phyloP scores from a whole-genome alignment of 1,140 invertebrate genomes.

The Araneus ventricosus region DNA sequence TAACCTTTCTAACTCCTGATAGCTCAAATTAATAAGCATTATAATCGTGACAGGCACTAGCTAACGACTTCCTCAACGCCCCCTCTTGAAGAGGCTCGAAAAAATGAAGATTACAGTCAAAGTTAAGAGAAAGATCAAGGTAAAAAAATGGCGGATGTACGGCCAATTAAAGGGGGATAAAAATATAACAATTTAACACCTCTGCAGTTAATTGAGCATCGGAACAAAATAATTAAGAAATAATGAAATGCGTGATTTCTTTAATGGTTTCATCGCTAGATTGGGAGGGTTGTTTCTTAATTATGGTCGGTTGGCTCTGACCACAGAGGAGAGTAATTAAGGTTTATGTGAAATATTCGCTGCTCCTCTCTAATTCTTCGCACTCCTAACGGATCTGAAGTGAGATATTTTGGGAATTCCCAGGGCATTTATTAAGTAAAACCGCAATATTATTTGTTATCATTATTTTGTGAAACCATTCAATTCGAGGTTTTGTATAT shows the following conservation, averaged over 20 bases:
- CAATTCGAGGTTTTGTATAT: too few relatives aligned
- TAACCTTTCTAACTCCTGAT: neutral
- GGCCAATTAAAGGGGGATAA: conserved; percentile 18
- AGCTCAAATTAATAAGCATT: conserved; percentile 59
- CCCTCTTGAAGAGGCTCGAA: conserved; percentile 20
- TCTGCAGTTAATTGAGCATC: conserved; percentile 56
- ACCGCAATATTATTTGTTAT: too few relatives aligned
- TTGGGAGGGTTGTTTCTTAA: conserved; percentile 28
- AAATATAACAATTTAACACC: conserved; percentile 66
- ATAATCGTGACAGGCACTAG: conserved; percentile 51
- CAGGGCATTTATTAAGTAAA: too few relatives aligned
- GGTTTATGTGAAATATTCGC: neutral
- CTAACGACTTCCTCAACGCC: conserved; percentile 55
- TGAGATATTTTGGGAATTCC: too few relatives aligned
- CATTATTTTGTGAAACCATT: too few relatives aligned
- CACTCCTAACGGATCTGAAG: too few relatives aligned
- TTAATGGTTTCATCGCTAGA: conserved; percentile 56
- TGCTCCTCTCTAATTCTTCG: too few relatives aligned
- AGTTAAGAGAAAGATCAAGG: neutral
- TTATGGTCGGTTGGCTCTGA: neutral
- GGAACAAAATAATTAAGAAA: conserved; percentile 59
- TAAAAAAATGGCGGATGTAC: neutral
- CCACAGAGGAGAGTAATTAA: neutral
- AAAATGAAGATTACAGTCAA: neutral
- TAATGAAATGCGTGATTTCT: conserved; percentile 64